These are phyloP conservation scores for Apteryx owenii DNA, from an alignment of 2,113 vertebrate species.

Conservation along the genomic window DNA sequence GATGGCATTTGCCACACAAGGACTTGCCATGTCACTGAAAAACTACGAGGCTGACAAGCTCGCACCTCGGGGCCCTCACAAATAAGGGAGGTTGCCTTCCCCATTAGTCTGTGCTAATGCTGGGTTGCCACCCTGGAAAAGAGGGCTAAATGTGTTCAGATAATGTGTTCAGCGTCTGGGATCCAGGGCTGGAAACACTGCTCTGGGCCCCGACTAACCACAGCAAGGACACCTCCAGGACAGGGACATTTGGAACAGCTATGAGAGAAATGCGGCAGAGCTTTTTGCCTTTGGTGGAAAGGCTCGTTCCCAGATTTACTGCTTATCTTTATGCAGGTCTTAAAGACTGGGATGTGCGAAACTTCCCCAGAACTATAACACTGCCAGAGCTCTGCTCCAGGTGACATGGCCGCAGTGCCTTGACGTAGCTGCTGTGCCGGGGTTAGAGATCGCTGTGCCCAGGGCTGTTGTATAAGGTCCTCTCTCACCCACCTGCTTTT, in stretches of 20 bases:
- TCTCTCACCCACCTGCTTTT: neutral
- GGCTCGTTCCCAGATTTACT: neutral
- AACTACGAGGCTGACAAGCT: too few relatives aligned
- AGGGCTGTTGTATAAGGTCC: neutral
- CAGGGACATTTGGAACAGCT: too few relatives aligned
- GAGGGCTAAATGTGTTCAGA: too few relatives aligned
- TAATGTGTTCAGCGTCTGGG: neutral
- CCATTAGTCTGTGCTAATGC: neutral
- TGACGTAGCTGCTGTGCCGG: neutral
- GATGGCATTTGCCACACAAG: too few relatives aligned
- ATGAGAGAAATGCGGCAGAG: neutral
- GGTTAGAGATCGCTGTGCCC: neutral
- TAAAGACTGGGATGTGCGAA: neutral
- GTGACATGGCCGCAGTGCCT: accelerated
- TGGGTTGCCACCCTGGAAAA: neutral
- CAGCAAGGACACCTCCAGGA: too few relatives aligned
- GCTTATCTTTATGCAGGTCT: too few relatives aligned
- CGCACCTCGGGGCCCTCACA: neutral
- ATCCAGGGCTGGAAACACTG: neutral
- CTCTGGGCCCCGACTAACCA: too few relatives aligned
- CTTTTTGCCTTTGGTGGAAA: neutral
- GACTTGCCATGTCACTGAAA: too few relatives aligned
- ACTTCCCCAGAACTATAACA: neutral
- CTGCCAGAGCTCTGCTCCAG: too few relatives aligned
- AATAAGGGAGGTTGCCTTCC: neutral